Evolutionary conservation across 1,140 invertebrate species (phyloP), one percentile per base, ranked within the genome.

Genomic region (Aphis gossypii): DNA sequence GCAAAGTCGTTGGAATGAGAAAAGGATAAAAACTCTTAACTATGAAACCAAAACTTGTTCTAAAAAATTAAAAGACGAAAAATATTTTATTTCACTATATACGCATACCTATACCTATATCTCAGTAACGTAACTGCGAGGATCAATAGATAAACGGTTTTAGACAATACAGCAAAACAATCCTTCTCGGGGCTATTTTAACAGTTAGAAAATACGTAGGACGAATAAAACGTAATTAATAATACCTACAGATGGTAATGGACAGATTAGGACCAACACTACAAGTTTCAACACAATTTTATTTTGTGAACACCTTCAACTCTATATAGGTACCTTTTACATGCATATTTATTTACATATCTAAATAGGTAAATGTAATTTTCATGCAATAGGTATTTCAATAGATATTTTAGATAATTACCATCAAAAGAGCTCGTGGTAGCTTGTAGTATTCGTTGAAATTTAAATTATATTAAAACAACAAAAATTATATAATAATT

Each of bases 141-240:
- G n/a, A n/a, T 68, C 60, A 90, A 90, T 90, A 60, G 35, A 90
- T 56, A 90, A 41, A 44, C 46, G 6, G 35, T 88, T 88, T 88
- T 51, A n/a, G n/a, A 51, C 38, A 88, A 88, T 88, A 76, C 44
- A 30, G 23, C 11, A 86, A 46, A 30, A 90, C 23, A 6, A 41
- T 90, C 35, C 35, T 56, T 51, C 35, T 41, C 35, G 25, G 88
- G 88, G 54, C 35, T 21, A 76, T n/a, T 68, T 68, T 46, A 90
- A 90, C 54, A 68, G 89, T 60, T 41, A 30, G 21, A 48, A 90
- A 90, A 56, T 56, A 51, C 3, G 35, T 56, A 41, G 88, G 88
- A 0, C 7, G 14, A 90, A 60, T 60, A 44, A 90, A 68, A 60
- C 30, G 20, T 21, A 90, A 68, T 90, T 0, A 21, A 90, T 68